Conservation (phyloP, 2,797 vertebrate species). For the Nyctibius grandis region DNA sequence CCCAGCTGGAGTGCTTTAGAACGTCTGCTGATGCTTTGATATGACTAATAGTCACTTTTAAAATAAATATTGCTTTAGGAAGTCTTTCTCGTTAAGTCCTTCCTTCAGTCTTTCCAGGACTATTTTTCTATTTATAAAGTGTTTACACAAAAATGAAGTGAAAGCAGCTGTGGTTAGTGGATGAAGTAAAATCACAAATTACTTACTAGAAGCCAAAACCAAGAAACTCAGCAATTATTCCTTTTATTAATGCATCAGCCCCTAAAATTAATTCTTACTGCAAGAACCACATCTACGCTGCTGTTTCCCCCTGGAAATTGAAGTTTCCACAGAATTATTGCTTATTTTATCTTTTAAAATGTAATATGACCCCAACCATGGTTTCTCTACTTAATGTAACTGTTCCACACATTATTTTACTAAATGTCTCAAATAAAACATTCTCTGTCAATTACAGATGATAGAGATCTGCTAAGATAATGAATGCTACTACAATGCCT, state of each 20-base stretch:
- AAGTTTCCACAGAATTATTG: slow-evolving; percentile 18
- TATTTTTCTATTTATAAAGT: neutral
- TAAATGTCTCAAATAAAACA: slow-evolving; percentile 58
- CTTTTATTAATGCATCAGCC: neutral
- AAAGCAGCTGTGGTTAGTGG: neutral
- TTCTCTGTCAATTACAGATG: slow-evolving; percentile 52
- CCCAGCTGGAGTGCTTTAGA: neutral
- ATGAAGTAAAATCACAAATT: neutral
- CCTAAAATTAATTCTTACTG: neutral
- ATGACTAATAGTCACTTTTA: neutral
- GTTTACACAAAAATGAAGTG: neutral
- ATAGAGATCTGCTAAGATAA: slow-evolving; percentile 53
- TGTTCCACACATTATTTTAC: slow-evolving; percentile 37
- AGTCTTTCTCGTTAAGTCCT: neutral
- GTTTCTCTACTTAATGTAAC: slow-evolving; percentile 43
- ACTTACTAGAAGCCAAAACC: neutral
- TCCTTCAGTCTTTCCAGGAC: neutral
- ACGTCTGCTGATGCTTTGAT: neutral
- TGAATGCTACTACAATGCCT: slow-evolving; percentile 20
- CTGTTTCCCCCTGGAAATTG: neutral
- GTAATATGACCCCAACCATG: neutral
- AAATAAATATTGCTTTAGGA: neutral
- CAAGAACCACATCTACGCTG: neutral
- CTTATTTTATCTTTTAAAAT: slow-evolving; percentile 50
- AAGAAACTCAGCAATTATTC: neutral